phyloP scores from a whole-genome alignment of 2,797 vertebrate species.

The Champsocephalus gunnari region DNA sequence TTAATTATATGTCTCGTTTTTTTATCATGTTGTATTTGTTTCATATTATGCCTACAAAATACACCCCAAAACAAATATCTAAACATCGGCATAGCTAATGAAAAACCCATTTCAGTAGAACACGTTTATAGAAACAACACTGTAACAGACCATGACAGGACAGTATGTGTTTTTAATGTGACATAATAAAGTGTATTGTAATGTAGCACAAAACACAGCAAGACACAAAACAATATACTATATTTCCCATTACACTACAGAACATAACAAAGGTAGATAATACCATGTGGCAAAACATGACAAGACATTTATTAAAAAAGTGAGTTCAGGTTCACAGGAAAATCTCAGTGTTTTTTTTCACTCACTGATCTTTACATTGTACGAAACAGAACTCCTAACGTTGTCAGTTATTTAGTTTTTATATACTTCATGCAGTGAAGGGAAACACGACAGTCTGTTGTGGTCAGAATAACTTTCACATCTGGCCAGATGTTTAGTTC shows the following conservation, averaged over 20 bases:
- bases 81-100: too few species aligned
- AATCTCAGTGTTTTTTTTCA: neutral
- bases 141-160: too few species aligned
- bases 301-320: neutral
- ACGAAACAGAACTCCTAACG: neutral
- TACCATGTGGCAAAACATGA: neutral
- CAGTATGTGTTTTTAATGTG: neutral
- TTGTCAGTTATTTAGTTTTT: neutral
- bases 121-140: too few species aligned
- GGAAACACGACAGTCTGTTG: neutral
- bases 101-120: too few species aligned
- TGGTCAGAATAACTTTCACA: slow-evolving; percentile 58
- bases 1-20: too few species aligned
- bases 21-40: too few species aligned
- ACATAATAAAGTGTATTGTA: neutral
- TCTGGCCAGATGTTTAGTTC: slow-evolving; percentile 53
- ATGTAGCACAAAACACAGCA: neutral
- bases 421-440: slow-evolving; percentile 3
- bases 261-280: neutral
- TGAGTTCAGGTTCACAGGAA: too few species aligned
- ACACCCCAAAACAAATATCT: too few species aligned
- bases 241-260: neutral
- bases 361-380: neutral
- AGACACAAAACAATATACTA: neutral
- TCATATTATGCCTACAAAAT: too few species aligned